Evolutionary conservation across 2,797 vertebrate species (phyloP), one percentile per base, ranked within the genome.

Genomic region (Nyctalus aviator): DNA sequence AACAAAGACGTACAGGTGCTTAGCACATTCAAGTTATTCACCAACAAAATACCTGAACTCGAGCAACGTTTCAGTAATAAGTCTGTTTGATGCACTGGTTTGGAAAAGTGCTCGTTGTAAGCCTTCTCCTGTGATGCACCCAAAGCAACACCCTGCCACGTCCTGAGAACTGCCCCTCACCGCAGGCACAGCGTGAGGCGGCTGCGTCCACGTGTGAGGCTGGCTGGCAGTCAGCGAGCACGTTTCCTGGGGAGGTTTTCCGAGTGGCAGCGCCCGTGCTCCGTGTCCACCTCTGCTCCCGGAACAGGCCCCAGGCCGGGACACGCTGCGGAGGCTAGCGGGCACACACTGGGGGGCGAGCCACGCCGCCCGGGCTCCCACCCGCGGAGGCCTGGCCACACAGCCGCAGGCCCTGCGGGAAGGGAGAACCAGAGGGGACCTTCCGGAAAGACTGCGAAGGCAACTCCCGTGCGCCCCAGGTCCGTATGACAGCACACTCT

Each of bases 1-100:
- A 97, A 96, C 81, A 97, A 92, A 95, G 88, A 48, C 91, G 94
- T 76, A 94, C 64, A 53, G 79, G 27, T 8, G 92, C 62, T 97
- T 55, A 97, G 95, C 41, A 89, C 75, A 93, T 21, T 27, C 13
- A 77, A 96, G 91, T 69, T 57, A 84, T 88, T 91, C 71, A 92
- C n/a, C 84, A 55, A 21, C 55, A 35, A 35, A 81, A 50, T 90
- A 77, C 81, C 62, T 90, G 62, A 85, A 53, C 53, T 92, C 71
- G 23, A 85, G 14, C 83, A 95, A 96, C 62, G 10, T 83, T 77
- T 90, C 59, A 92, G 83, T 72, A 89, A 59, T 48, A 82, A 83
- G 35, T 23, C 30, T 27, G 83, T 75, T 53, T 55, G 71, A 94
- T 73, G 91, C 83, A 17, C 55, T 87, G 46, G 59, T 62, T 81